Percentiles rank a stretch among this genome's conserved stretches.
Conservation (phyloP, 2,113 vertebrate genomes). For the Pampusana beccarii region DNA sequence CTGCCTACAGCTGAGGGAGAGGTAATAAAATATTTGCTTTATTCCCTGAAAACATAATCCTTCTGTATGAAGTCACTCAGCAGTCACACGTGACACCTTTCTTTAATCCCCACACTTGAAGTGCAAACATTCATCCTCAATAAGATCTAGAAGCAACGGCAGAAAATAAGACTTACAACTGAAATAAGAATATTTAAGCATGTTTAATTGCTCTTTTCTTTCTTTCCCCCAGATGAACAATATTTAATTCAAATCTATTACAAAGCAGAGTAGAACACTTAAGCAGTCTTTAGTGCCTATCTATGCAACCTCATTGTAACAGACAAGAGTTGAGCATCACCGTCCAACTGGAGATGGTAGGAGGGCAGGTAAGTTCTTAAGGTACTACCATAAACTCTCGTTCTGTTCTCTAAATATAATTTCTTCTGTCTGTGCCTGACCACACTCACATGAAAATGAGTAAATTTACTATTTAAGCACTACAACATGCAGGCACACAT, state of each 20-base stretch:
- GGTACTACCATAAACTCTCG: neutral
- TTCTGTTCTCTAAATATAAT: neutral
- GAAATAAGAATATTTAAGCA: neutral
- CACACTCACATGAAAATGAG: neutral
- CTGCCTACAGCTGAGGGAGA: neutral
- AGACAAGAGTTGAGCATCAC: neutral
- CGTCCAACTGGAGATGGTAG: accelerated
- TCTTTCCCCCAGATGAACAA: neutral
- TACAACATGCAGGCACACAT: neutral
- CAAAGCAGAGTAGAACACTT: neutral
- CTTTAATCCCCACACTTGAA: neutral
- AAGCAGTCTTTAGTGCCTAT: neutral
- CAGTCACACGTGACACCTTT: neutral
- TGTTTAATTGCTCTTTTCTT: neutral
- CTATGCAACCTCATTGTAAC: neutral
- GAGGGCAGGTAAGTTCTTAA: neutral
- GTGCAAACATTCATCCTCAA: neutral
- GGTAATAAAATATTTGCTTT: neutral
- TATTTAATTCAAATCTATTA: neutral
- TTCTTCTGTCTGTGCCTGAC: neutral
- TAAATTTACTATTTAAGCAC: neutral
- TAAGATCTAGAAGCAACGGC: neutral
- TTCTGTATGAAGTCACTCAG: neutral
- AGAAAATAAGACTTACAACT: neutral
- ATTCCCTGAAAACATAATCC: neutral